Evolutionary conservation across 2,888 invertebrate species (phyloP).

Genomic region (Acrobasis consociella): DNA sequence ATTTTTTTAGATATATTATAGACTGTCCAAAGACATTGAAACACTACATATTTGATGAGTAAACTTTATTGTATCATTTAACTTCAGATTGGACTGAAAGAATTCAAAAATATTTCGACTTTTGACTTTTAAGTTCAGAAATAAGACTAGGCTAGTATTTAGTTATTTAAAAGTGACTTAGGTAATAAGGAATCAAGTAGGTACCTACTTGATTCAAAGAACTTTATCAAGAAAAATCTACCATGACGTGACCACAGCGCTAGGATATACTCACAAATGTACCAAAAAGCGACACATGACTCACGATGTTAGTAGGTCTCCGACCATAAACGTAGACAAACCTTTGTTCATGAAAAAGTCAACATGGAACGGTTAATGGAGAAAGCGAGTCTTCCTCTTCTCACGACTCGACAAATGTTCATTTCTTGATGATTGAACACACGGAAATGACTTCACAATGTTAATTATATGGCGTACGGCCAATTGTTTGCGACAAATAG

Average conservation of each 20-base stretch:
- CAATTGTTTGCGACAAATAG: slow-evolving; percentile 15
- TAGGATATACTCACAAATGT: not conserved
- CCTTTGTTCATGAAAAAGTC: slow-evolving; percentile 45
- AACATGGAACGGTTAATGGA: slow-evolving; percentile 52
- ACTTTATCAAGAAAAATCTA: not conserved
- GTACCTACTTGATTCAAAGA: too few relatives aligned
- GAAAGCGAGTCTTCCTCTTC: slow-evolving; percentile 69
- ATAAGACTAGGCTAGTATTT: too few relatives aligned
- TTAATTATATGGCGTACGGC: slow-evolving; percentile 17
- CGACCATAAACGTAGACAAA: slow-evolving; percentile 31
- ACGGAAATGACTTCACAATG: slow-evolving; percentile 42
- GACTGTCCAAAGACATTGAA: too few relatives aligned
- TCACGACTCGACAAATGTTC: slow-evolving; percentile 61
- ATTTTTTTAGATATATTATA: too few relatives aligned
- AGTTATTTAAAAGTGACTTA: too few relatives aligned
- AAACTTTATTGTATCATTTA: too few relatives aligned
- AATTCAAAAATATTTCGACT: too few relatives aligned
- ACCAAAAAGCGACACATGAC: slow-evolving; percentile 1
- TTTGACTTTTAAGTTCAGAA: too few relatives aligned
- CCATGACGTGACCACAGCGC: not conserved
- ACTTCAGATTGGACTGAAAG: too few relatives aligned
- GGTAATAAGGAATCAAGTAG: too few relatives aligned
- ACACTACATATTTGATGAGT: too few relatives aligned
- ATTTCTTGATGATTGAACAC: slow-evolving; percentile 48
- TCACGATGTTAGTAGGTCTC: slow-evolving; percentile 25